These are phyloP conservation scores for Graphium colonna DNA, from an alignment of 2,888 invertebrate species.

Conservation along the genomic window DNA sequence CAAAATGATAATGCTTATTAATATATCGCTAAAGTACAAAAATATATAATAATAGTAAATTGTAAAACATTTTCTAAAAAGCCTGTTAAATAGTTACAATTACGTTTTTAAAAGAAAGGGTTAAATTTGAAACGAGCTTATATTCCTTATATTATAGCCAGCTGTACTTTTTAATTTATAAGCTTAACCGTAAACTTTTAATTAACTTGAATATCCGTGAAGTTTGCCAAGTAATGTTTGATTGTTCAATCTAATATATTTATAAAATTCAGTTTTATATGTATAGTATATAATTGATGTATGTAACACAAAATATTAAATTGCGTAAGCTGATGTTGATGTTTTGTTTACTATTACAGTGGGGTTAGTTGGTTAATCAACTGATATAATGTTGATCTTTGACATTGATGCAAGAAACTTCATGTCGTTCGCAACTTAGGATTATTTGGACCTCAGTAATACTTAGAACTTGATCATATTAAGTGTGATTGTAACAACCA, in stretches of 20 bases:
- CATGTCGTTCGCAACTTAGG: conserved; percentile 10
- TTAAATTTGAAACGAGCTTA: no score
- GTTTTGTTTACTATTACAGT: conserved; percentile 51
- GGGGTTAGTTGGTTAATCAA: conserved; percentile 30
- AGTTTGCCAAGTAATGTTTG: no score
- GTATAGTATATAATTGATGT: not conserved
- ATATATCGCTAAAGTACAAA: no score
- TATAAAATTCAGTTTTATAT: not conserved
- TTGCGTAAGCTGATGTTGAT: conserved; percentile 62
- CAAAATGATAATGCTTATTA: not conserved
- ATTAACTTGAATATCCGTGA: no score
- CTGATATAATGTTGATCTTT: conserved; percentile 53
- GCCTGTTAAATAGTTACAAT: no score
- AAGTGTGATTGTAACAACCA: conserved; percentile 23
- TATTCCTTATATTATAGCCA: no score
- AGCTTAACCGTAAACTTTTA: no score
- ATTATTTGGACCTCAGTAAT: conserved; percentile 22
- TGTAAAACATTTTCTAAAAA: no score
- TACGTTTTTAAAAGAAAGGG: no score
- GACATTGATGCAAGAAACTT: conserved; percentile 68
- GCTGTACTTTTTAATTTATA: no score
- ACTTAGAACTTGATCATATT: conserved; percentile 30
- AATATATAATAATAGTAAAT: no score
- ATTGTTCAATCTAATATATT: no score
- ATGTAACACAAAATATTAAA: conserved; percentile 26